Evolutionary conservation across 1,140 invertebrate species (phyloP), one percentile per base, ranked within the genome.

Genomic region (Mactra quadrangularis): DNA sequence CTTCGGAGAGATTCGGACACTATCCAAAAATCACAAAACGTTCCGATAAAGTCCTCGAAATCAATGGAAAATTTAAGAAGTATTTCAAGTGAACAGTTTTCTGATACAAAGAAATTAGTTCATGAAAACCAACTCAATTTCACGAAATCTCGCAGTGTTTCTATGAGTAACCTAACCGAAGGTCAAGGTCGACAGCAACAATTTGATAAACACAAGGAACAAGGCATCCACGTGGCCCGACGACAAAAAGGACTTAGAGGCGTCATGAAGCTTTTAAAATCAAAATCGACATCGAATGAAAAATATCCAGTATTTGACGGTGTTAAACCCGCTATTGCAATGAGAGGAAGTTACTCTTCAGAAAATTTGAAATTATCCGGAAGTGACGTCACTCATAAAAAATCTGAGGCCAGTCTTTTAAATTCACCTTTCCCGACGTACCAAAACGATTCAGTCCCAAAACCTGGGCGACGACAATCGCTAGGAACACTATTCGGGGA

Each of bases 301-400:
- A 3, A 4, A 0, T 11, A 13, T 1, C 3, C 60, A 15, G 19
- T 35, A 19, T 3, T 15, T 45, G 35, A 64, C 6, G 15, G 15
- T 19, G 60, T 38, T 2, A 22, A 38, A 22, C 60, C 60, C 7
- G 60, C 25, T 22, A 25, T 64, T 38, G n/a, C 41, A 25, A 64
- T 64, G 60, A 64, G 60, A 64, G 60, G 60, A 64, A 19, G 35
- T 25, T 2, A n/a, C 1, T 64, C 60, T 22, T 19, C 35, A 1
- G 60, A 35, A 45, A 35, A 64, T 45, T n/a, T 64, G 6, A 45
- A n/a, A 22, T 15, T 41, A 15, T 15, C 15, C 38, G 38, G 15
- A 7, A 15, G 15, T 7, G 38, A 41, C 15, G 6, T 15, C 15
- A 41, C 15, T 15, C 6, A 7, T 6, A 41, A 6, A 41, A 41